Base-by-base conservation (phyloP, 2,797 vertebrate genomes). In the Manis crassicaudata region DNA sequence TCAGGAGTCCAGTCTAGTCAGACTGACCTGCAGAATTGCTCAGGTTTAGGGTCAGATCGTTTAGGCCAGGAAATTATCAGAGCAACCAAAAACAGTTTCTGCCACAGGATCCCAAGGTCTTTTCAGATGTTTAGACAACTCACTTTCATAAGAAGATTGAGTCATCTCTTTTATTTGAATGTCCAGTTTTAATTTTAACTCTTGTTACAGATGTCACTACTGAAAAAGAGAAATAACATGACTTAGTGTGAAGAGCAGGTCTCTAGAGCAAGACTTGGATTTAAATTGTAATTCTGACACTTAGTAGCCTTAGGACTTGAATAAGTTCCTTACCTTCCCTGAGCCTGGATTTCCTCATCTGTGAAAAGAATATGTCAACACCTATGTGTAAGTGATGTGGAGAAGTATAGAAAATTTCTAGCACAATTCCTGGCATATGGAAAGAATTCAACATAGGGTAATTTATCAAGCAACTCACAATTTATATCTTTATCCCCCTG, bases 101-200 rank as follows among this genome's bases (percentile, higher is more conserved):
- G 37, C 29, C 32, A 80, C 63, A 40, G 70, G 37, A 73, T 84
- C 4, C 14, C 72, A 68, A 92, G 75, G 37, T 84, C 67, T 56
- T 88, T 76, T 75, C 52, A 79, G 52, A 68, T 90, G 68, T 50
- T 80, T 70, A 79, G 75, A 80, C 29, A 84, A 16, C 13, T 88
- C 13, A 37, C 35, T 97, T 94, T 88, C 4, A 88, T 35, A 35
- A 58, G 54, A 80, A 75, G 40, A 65, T 70, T 75, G 79, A 88
- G 52, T 50, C 65, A 50, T 82, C 56, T 88, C 88, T 81, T 84
- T 92, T 87, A 62, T 92, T 46, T 79, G 76, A 93, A 79, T n/a
- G 16, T 92, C 46, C 29, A 72, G 23, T 65, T 94, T 81, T 43
- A 60, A 35, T 73, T 93, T 96, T 27, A 92, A 37, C 50, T 92